Evolutionary conservation across 2,113 vertebrate genomes (phyloP).

Genomic region (Saccopteryx leptura): DNA sequence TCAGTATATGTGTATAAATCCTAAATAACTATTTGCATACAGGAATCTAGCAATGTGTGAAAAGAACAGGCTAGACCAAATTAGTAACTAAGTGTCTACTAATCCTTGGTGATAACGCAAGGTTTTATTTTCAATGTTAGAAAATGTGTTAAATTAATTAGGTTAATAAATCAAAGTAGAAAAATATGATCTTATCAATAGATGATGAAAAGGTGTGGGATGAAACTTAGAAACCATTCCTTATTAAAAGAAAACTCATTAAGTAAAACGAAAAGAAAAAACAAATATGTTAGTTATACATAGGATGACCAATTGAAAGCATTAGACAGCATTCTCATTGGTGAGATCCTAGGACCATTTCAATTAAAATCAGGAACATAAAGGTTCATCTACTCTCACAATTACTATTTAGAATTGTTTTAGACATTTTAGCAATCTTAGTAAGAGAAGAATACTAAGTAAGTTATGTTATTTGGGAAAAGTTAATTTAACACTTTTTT

Average conservation of each 20-base stretch:
- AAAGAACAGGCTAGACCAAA: background rate
- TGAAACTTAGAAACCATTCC: conserved; percentile 35
- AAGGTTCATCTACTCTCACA: background rate
- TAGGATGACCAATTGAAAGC: conserved; percentile 9
- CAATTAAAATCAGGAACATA: background rate
- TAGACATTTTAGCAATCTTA: background rate
- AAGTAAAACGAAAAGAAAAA: conserved; percentile 42
- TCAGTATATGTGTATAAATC: background rate
- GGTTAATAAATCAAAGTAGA: conserved; percentile 69
- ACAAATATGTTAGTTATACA: background rate
- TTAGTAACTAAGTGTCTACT: conserved; percentile 53
- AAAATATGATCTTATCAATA: conserved; percentile 55
- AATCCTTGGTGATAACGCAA: conserved; percentile 45
- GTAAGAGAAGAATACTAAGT: conserved; percentile 47
- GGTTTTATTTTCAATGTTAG: conserved; percentile 37
- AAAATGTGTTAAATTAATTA: conserved; percentile 71
- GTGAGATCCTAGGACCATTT: background rate
- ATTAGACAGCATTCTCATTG: background rate
- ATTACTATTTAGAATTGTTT: conserved; percentile 3
- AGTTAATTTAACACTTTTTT: conserved; percentile 32
- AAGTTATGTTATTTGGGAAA: background rate
- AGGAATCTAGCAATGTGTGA: background rate
- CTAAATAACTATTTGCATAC: background rate
- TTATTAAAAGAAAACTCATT: conserved; percentile 56
- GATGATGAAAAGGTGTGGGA: conserved; percentile 42